Conservation (phyloP, 2,113 vertebrate genomes). For the Planiliza haematocheilus region DNA sequence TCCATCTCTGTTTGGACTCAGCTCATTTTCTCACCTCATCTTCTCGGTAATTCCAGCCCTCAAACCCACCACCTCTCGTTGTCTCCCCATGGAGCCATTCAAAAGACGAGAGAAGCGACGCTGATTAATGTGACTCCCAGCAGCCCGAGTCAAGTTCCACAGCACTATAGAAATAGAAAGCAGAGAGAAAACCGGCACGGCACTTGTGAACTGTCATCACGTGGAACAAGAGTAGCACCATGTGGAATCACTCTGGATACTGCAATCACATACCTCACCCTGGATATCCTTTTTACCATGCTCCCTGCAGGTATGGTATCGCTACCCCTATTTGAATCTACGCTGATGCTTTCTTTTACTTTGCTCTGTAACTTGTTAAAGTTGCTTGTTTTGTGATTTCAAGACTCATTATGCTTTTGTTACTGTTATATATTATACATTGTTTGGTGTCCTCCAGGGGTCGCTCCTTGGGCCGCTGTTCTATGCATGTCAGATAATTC, state of each 20-base stretch:
- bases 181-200: slow-evolving; percentile 1
- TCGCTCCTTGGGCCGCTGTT: background rate
- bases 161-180: slow-evolving; percentile 46
- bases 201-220: slow-evolving; percentile 38
- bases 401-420: background rate
- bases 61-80: slow-evolving; percentile 4
- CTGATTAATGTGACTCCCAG: slow-evolving; percentile 58
- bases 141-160: slow-evolving; percentile 31
- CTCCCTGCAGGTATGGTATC: slow-evolving; percentile 87
- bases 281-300: slow-evolving; percentile 87
- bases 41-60: slow-evolving; percentile 29
- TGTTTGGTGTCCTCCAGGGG: slow-evolving; percentile 5
- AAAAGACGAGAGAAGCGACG: slow-evolving; percentile 32
- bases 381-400: background rate
- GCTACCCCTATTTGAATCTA: background rate
- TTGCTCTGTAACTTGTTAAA: background rate
- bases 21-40: slow-evolving; percentile 26
- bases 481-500: background rate
- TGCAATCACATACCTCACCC: slow-evolving; percentile 83
- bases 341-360: background rate
- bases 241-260: slow-evolving; percentile 86
- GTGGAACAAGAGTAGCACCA: slow-evolving; percentile 67
- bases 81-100: slow-evolving; percentile 53
- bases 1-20: slow-evolving; percentile 8
- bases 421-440: too few species aligned